These are phyloP conservation scores for Ganaspis sp. DNA, from an alignment of 1,140 invertebrate genomes.

Conservation along the genomic window DNA sequence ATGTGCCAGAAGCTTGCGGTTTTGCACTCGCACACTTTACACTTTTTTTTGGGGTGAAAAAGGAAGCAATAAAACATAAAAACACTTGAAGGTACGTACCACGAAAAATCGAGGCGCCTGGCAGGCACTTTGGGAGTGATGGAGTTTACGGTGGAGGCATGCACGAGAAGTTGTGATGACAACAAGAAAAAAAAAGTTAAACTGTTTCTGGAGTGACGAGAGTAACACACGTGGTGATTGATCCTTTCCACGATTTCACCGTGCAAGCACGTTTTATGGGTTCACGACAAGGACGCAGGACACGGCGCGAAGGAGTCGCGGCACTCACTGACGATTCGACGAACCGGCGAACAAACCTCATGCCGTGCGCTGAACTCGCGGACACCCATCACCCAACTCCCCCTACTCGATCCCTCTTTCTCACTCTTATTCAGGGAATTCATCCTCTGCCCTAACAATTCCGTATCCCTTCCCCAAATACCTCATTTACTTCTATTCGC, in stretches of 20 bases:
- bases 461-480: not conserved
- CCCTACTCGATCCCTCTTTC: conserved; percentile 38
- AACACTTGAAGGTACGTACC: conserved; percentile 25
- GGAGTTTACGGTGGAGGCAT: not conserved
- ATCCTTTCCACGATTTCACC: conserved; percentile 25
- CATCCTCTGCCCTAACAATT: conserved; percentile 11
- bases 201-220: not conserved
- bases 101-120: conserved; percentile 9
- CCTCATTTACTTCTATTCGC: conserved; percentile 1
- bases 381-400: conserved; percentile 53
- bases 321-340: conserved; percentile 67
- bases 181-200: not conserved
- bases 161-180: not conserved
- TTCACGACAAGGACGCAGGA: conserved; percentile 42
- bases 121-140: not conserved
- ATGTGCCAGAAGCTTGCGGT: conserved; percentile 11
- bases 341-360: conserved; percentile 67
- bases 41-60: conserved; percentile 23
- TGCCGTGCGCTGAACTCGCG: conserved; percentile 51
- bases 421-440: conserved; percentile 35
- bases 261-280: conserved; percentile 42
- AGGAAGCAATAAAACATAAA: not conserved
- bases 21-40: not conserved
- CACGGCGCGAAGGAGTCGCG: conserved; percentile 65
- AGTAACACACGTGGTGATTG: not conserved